These are phyloP conservation scores for Datnioides undecimradiatus DNA, from an alignment of 2,113 vertebrate species.

Conservation along the genomic window DNA sequence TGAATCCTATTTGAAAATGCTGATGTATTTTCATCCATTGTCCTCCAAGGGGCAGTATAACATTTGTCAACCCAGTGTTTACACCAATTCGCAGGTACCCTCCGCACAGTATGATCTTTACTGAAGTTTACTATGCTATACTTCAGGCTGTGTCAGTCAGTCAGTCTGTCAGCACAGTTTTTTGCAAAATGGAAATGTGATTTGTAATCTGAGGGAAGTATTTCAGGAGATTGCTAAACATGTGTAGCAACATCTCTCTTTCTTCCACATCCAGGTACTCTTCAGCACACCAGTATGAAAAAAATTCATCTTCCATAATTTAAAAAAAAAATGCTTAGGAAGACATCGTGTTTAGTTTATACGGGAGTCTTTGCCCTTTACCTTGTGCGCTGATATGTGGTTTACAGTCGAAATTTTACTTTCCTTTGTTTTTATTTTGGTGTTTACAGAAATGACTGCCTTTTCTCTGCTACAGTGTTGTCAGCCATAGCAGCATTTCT, in stretches of 20 bases:
- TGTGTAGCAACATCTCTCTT: background rate
- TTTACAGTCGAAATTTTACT: slow-evolving; percentile 42
- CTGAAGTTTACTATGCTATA: background rate
- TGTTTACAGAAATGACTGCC: slow-evolving; percentile 9
- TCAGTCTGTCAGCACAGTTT: background rate
- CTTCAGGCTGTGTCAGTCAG: background rate
- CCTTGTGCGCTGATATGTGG: slow-evolving; percentile 15
- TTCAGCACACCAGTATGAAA: background rate
- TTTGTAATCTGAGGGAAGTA: slow-evolving; percentile 30
- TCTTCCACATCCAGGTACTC: slow-evolving; percentile 40
- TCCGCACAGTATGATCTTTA: background rate
- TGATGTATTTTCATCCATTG: slow-evolving; percentile 41
- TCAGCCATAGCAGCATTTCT: background rate
- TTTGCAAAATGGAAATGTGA: background rate
- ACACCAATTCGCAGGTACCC: slow-evolving; percentile 22
- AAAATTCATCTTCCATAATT: background rate
- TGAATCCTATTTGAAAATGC: slow-evolving; percentile 3
- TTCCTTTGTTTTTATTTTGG: background rate
- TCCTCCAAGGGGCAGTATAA: slow-evolving; percentile 65
- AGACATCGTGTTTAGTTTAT: slow-evolving; percentile 1
- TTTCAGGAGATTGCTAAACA: slow-evolving; percentile 8
- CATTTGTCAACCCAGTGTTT: slow-evolving; percentile 16
- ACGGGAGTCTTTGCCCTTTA: background rate
- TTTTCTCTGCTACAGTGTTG: background rate
- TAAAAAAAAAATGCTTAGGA: background rate